These are phyloP conservation scores for Oreotragus oreotragus DNA, from an alignment of 2,113 vertebrate species.

Conservation along the genomic window DNA sequence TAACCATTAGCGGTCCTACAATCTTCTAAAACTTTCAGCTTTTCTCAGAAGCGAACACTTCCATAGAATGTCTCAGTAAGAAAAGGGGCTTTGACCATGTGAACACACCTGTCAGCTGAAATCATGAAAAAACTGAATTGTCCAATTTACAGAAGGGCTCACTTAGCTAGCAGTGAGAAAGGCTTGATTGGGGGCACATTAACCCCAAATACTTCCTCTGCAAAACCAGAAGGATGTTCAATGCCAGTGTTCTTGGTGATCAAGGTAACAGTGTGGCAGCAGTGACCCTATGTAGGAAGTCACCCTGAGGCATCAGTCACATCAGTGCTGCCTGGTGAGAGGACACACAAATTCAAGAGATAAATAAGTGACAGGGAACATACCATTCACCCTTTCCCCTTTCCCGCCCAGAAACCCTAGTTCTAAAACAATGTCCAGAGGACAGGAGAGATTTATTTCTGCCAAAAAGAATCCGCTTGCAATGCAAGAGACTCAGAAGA, in stretches of 20 bases:
- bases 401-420: neutral
- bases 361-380: accelerated
- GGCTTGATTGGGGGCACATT: neutral
- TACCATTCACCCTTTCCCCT: neutral
- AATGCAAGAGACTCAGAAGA: neutral
- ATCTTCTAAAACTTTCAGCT: conserved; percentile 1
- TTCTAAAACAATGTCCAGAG: neutral
- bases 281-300: neutral
- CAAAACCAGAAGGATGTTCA: accelerated
- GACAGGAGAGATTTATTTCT: neutral
- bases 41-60: neutral
- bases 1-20: neutral
- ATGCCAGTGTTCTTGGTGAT: accelerated
- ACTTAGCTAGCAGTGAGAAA: neutral
- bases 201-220: conserved; percentile 22
- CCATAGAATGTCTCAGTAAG: accelerated
- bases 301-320: neutral
- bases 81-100: neutral
- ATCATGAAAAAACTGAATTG: neutral
- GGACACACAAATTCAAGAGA: accelerated
- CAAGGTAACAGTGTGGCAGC: accelerated
- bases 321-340: neutral
- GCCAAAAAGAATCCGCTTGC: neutral
- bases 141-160: neutral
- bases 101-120: neutral